Percentiles rank a stretch among this genome's conserved stretches.
These are phyloP conservation scores for Ceraclea dissimilis DNA, from an alignment of 2,888 invertebrate genomes.

Conservation along the genomic window DNA sequence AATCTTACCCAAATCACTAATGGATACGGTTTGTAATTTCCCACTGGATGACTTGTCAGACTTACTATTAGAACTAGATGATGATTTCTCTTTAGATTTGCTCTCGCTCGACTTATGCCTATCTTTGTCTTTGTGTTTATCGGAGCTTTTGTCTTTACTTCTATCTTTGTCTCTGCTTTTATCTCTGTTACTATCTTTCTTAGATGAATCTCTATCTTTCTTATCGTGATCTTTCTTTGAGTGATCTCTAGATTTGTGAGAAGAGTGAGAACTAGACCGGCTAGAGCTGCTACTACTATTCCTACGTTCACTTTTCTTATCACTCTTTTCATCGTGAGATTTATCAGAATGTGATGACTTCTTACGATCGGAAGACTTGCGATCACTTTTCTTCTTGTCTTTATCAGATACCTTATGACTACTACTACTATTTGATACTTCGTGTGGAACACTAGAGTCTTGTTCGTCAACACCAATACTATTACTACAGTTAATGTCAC, in stretches of 20 bases:
- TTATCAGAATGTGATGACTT: constrained; percentile 34
- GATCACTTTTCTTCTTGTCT: constrained; percentile 11
- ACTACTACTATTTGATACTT: constrained; percentile 22
- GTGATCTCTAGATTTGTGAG: constrained; percentile 17
- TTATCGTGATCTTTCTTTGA: constrained; percentile 8
- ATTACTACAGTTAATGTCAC: constrained; percentile 33
- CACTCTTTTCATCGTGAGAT: constrained; percentile 33
- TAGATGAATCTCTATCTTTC: constrained; percentile 32
- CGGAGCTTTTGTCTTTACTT: constrained; percentile 13
- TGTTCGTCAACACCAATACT: neutral
- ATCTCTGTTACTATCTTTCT: constrained; percentile 40
- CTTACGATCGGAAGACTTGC: constrained; percentile 24
- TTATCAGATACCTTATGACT: constrained; percentile 32
- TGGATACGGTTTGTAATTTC: constrained; percentile 57
- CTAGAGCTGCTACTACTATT: constrained; percentile 34
- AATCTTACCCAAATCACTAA: constrained; percentile 71
- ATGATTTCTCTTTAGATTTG: constrained; percentile 34
- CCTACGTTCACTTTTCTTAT: constrained; percentile 33
- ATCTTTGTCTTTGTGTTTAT: constrained; percentile 24
- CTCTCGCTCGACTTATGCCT: constrained; percentile 20
- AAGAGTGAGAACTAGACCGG: constrained; percentile 28
- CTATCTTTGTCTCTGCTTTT: constrained; percentile 35
- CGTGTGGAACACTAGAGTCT: constrained; percentile 28
- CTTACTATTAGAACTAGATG: constrained; percentile 38
- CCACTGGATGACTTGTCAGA: constrained; percentile 55